Evolutionary conservation across 2,888 invertebrate species (phyloP).

Genomic region (Philonicus albiceps): DNA sequence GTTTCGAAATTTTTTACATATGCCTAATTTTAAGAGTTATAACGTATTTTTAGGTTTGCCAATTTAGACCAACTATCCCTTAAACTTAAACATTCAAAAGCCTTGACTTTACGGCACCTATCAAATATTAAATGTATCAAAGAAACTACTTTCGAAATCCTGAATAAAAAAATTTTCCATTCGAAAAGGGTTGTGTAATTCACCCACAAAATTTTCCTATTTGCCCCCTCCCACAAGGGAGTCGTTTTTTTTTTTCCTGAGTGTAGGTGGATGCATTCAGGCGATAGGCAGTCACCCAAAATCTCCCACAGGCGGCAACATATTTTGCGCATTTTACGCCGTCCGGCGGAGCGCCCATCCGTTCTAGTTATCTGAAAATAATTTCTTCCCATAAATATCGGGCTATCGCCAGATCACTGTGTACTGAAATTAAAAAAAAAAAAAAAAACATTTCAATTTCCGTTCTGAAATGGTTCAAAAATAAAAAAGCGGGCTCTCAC

Average conservation of each 20-base stretch:
- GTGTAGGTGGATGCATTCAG: neutral
- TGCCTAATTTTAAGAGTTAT: no score
- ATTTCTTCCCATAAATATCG: constrained; percentile 19
- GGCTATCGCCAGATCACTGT: neutral
- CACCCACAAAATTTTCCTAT: neutral
- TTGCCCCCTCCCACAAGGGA: neutral
- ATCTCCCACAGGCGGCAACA: neutral
- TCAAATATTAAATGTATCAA: neutral
- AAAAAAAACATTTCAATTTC: constrained; percentile 28
- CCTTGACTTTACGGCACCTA: neutral
- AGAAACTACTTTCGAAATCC: neutral
- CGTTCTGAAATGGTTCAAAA: neutral
- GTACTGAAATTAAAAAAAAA: neutral
- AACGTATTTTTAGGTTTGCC: neutral
- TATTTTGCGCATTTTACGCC: constrained; percentile 14
- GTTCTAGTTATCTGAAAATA: constrained; percentile 29
- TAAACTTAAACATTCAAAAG: neutral
- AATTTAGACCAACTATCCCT: neutral
- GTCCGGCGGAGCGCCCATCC: neutral
- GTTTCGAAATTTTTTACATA: no score
- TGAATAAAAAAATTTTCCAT: neutral
- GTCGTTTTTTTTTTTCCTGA: no score
- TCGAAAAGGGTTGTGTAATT: neutral
- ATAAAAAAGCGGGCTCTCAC: neutral
- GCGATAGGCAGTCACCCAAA: neutral